phyloP scores from a whole-genome alignment of 2,113 vertebrate species.

The Craseonycteris thonglongyai region DNA sequence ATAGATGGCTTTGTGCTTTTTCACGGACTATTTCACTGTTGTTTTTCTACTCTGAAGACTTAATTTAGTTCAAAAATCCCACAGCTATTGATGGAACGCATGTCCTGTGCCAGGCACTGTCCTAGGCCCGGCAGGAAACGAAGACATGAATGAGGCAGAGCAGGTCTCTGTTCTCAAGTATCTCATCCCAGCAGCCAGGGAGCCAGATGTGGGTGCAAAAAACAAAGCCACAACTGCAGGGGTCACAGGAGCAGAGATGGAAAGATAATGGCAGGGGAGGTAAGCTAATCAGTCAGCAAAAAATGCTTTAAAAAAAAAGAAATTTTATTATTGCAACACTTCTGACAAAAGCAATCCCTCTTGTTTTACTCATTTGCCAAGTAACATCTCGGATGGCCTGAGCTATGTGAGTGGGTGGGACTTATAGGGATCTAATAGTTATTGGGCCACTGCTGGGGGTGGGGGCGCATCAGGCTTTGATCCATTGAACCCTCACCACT shows the following conservation, averaged over 20 bases:
- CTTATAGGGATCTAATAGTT: background rate
- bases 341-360: background rate
- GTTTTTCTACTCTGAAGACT: slow-evolving; percentile 50
- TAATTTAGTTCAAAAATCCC: slow-evolving; percentile 47
- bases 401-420: background rate
- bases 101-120: slow-evolving; percentile 10
- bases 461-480: background rate
- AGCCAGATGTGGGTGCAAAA: background rate
- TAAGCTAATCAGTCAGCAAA: slow-evolving; percentile 1
- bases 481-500: background rate
- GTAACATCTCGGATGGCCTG: background rate
- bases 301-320: background rate
- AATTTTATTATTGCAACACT: background rate
- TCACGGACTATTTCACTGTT: slow-evolving; percentile 31
- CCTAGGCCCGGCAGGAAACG: slow-evolving; percentile 51
- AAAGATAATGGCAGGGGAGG: background rate
- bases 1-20: slow-evolving; percentile 39
- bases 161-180: background rate
- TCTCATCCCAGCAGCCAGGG: background rate
- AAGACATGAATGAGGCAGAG: background rate
- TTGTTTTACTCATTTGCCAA: background rate
- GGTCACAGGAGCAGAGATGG: background rate
- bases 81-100: slow-evolving; percentile 41
- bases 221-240: fast-evolving
- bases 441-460: background rate